A percentile compares a stretch with the other conserved stretches of the same genome.
These are phyloP conservation scores for Gallirallus australis DNA, from an alignment of 2,797 vertebrate genomes.

Conservation along the genomic window DNA sequence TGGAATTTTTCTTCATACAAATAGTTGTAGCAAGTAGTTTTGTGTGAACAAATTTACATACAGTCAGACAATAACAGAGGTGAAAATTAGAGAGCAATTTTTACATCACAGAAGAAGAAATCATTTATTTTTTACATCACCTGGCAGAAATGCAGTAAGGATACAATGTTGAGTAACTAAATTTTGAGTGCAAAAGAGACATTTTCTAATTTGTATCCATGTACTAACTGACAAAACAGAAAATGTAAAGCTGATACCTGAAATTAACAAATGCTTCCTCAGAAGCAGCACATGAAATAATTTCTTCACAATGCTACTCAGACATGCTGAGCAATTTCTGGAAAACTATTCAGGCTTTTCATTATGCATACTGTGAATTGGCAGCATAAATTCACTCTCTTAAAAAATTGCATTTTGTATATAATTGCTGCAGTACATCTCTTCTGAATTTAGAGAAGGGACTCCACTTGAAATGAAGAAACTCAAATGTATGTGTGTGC, in stretches of 20 bases:
- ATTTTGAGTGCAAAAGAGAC: background rate
- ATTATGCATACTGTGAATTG: background rate
- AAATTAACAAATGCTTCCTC: background rate
- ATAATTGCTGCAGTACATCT: background rate
- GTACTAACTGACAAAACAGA: background rate
- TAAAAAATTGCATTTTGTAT: background rate
- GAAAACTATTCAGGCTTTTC: background rate
- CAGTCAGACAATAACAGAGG: background rate
- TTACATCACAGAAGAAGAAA: background rate
- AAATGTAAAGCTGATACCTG: background rate
- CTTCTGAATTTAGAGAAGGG: background rate
- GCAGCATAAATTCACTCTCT: background rate
- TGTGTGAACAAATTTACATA: background rate
- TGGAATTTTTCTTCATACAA: background rate
- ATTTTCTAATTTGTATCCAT: background rate
- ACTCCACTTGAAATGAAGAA: background rate
- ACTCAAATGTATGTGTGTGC: background rate
- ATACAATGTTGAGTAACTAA: background rate
- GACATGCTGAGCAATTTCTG: background rate
- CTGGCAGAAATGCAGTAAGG: background rate
- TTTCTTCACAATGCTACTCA: background rate
- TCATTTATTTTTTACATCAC: background rate
- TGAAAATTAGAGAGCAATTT: background rate
- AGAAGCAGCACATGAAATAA: background rate
- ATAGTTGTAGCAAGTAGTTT: background rate